Evolutionary conservation across 2,113 vertebrate genomes (phyloP), one percentile per base, ranked within the genome.

Genomic region (Bothrops jararaca): DNA sequence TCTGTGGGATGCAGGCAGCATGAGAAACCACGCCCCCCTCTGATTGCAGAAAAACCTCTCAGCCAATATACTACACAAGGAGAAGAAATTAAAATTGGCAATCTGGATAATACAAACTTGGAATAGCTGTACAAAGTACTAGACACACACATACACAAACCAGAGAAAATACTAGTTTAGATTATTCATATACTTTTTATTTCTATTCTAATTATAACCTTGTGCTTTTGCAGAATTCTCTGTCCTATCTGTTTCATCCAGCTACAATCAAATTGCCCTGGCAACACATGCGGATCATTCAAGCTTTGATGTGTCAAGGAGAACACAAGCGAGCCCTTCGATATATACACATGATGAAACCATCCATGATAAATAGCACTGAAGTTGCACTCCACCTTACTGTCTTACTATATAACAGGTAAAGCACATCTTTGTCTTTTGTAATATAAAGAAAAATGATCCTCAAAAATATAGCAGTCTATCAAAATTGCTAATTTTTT

Each of bases 321-420:
- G 98, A 99, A 89, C 98, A 98, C 57, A 96, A 96, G 24, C 95
- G 97, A 89, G 99, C 99, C 2, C 98, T 99, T 20, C 97, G 98
- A 69, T 99, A 99, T 74, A 94, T 99, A 0, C 98, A 99, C 3
- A 96, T 98, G 69, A 98, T 98, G 94, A 99, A 98, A 94, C 98
- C 99, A 1, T 94, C 98, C 0, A 93, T 98, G 93, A 97, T 97
- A 58, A 98, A 97, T 92, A 98, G 96, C 39, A 92, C 93, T 4
- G 98, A 99, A 93, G 97, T 98, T 93, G 98, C 95, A 53, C 98
- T 99, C 42, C 97, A 98, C 94, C 97, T 99, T 90, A 98, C 98
- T n/a, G 99, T 99, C 48, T 89, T 99, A 86, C 96, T 99, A 85
- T 98, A 98, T 96, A 99, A 99, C 93, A 98, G 98, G 99, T 99